Conservation (phyloP, 2,888 invertebrate species). For the Amiota communis region DNA sequence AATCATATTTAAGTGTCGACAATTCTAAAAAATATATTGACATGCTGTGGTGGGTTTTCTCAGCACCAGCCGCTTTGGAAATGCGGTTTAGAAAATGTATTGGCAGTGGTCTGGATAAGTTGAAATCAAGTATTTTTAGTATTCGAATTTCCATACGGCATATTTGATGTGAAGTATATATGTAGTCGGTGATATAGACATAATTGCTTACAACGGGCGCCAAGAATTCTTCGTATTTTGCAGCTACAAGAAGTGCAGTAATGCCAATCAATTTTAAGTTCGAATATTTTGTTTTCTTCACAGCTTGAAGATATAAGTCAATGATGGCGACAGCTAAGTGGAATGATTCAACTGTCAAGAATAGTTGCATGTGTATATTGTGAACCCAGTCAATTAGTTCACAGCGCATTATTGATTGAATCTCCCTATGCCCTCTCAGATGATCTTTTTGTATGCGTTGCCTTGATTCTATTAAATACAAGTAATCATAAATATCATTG, state of each 20-base stretch:
- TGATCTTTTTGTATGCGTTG: constrained; percentile 79
- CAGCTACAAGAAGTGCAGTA: constrained; percentile 89
- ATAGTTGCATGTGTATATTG: constrained; percentile 89
- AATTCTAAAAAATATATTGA: constrained; percentile 94
- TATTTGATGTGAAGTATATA: constrained; percentile 85
- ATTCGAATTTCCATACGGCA: constrained; percentile 87
- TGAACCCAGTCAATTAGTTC: constrained; percentile 91
- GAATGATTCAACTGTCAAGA: constrained; percentile 87
- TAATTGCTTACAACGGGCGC: constrained; percentile 89
- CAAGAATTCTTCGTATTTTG: constrained; percentile 95
- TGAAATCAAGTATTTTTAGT: constrained; percentile 82
- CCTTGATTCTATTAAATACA: constrained; percentile 81
- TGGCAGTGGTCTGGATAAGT: constrained; percentile 87
- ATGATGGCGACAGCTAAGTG: constrained; percentile 89
- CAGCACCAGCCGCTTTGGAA: constrained; percentile 76
- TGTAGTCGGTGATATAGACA: constrained; percentile 89
- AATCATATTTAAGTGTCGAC: constrained; percentile 83
- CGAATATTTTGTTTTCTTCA: constrained; percentile 77
- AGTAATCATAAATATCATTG: constrained; percentile 89
- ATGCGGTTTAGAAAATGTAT: constrained; percentile 89
- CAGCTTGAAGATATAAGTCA: constrained; percentile 52
- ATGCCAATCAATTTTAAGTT: constrained; percentile 91
- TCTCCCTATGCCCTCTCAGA: constrained; percentile 78
- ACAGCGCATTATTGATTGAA: constrained; percentile 89
- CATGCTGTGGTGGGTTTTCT: constrained; percentile 81